phyloP scores from a whole-genome alignment of 1,140 invertebrate genomes.

The Daktulosphaira vitifoliae region DNA sequence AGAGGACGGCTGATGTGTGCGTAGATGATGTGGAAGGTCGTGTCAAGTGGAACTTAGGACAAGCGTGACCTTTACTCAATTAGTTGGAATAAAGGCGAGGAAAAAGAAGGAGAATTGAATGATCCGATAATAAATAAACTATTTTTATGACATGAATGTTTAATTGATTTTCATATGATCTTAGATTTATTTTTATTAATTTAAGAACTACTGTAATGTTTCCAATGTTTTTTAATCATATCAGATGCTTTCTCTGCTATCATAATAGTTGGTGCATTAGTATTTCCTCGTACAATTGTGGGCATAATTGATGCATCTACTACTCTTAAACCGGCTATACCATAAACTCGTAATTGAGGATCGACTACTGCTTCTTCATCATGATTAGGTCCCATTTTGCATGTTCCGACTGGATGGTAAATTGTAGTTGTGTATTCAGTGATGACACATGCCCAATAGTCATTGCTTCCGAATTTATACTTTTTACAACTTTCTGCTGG shows the following conservation, averaged over 20 bases:
- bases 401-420: slow-evolving; percentile 65
- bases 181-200: too few species aligned
- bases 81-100: too few species aligned
- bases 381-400: slow-evolving; percentile 46
- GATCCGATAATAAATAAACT: too few species aligned
- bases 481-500: slow-evolving; percentile 67
- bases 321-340: slow-evolving; percentile 43
- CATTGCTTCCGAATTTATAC: slow-evolving; percentile 63
- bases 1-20: too few species aligned
- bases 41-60: too few species aligned
- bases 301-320: slow-evolving; percentile 47
- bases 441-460: slow-evolving; percentile 73
- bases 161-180: too few species aligned
- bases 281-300: slow-evolving; percentile 48
- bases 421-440: slow-evolving; percentile 75
- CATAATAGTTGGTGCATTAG: slow-evolving; percentile 51
- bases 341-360: slow-evolving; percentile 44
- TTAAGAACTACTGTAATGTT: too few species aligned
- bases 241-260: slow-evolving; percentile 51
- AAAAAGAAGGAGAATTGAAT: too few species aligned
- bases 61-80: too few species aligned
- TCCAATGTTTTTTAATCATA: slow-evolving; percentile 44
- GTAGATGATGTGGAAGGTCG: too few species aligned
- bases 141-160: too few species aligned
- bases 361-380: slow-evolving; percentile 47